Evolutionary conservation across 2,797 vertebrate genomes (phyloP).

Genomic region (Octomys mimax): DNA sequence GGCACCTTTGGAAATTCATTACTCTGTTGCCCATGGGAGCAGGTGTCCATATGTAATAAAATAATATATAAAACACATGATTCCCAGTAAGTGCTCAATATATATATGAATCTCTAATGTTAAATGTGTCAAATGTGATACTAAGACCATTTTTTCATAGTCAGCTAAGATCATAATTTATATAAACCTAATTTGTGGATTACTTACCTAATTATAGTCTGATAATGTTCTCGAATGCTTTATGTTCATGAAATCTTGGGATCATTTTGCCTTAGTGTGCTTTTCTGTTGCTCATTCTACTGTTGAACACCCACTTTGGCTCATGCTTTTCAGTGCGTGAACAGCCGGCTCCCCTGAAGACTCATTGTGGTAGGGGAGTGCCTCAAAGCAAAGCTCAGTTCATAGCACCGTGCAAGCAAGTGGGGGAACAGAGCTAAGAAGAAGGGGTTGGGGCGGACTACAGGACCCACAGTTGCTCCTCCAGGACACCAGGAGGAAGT

Average conservation of each 20-base stretch:
- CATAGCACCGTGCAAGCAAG: background rate
- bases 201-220: background rate
- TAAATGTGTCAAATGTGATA: background rate
- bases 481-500: background rate
- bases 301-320: background rate
- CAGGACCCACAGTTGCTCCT: background rate
- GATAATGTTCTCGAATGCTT: background rate
- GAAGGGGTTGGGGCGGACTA: background rate
- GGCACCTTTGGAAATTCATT: background rate
- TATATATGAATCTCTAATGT: background rate
- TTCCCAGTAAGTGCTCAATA: background rate
- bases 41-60: background rate
- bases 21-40: background rate
- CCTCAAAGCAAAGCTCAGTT: background rate
- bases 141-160: background rate
- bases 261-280: background rate
- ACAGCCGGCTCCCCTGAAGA: too few relatives aligned
- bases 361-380: background rate
- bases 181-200: background rate
- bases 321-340: background rate
- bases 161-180: background rate
- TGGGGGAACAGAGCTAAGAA: background rate
- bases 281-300: background rate
- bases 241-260: background rate
- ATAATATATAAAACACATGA: background rate